phyloP scores from a whole-genome alignment of 2,113 vertebrate species.

The Paramormyrops kingsleyae region DNA sequence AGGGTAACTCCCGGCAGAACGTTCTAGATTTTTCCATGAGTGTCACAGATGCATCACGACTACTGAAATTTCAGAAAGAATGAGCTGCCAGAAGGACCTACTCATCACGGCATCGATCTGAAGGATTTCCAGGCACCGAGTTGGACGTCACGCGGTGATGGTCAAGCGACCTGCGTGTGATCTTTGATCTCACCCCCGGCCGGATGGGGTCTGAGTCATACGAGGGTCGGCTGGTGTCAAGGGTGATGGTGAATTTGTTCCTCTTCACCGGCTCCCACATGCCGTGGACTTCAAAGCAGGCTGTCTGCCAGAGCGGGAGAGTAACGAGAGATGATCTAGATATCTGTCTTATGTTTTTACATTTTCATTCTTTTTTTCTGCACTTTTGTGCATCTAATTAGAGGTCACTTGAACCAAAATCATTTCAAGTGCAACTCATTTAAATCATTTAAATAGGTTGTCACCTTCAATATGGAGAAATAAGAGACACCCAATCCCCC shows the following conservation, averaged over 20 bases:
- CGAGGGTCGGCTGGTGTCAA: background rate
- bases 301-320: background rate
- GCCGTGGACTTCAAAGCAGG: background rate
- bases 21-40: background rate
- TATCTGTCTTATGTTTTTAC: background rate
- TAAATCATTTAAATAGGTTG: background rate
- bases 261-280: background rate
- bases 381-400: background rate
- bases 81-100: background rate
- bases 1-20: background rate
- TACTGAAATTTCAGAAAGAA: background rate
- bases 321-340: background rate
- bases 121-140: background rate
- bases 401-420: background rate
- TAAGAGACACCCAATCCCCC: background rate
- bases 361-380: background rate
- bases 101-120: background rate
- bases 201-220: background rate
- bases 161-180: background rate
- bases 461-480: background rate
- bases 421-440: background rate
- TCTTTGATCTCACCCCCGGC: background rate
- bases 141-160: background rate
- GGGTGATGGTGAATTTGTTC: background rate
- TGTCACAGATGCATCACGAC: background rate